These are phyloP conservation scores for Gastracanthus pulcherrimus DNA, from an alignment of 2,888 invertebrate genomes.

Conservation along the genomic window DNA sequence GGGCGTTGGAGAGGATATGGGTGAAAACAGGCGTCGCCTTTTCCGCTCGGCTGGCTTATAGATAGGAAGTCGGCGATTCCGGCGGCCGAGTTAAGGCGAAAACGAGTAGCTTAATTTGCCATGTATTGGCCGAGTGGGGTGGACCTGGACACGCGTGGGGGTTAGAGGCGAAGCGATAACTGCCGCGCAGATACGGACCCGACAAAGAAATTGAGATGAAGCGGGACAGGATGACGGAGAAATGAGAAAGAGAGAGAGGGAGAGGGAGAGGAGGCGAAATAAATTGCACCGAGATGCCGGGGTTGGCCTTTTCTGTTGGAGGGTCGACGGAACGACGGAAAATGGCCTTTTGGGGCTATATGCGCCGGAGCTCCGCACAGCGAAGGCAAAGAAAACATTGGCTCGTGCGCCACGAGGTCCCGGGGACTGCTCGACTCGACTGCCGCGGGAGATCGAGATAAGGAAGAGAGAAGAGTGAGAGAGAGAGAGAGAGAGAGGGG, in stretches of 20 bases:
- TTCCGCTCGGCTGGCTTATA: constrained; percentile 38
- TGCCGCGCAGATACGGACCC: neutral
- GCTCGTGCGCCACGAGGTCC: constrained; percentile 39
- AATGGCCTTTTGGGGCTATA: constrained; percentile 40
- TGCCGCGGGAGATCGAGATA: constrained; percentile 59
- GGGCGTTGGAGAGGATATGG: neutral
- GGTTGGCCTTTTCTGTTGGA: constrained; percentile 18
- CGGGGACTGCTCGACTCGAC: no score
- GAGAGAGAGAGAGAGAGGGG: no score
- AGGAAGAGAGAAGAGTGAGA: constrained; percentile 39
- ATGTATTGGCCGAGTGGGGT: constrained; percentile 6
- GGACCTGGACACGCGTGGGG: neutral
- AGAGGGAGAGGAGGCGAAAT: neutral
- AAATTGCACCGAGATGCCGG: neutral
- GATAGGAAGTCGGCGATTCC: constrained; percentile 45
- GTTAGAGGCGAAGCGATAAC: constrained; percentile 4
- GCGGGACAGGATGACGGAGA: neutral
- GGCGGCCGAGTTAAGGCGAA: constrained; percentile 41
- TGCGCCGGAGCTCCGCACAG: no score
- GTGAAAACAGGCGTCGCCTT: neutral
- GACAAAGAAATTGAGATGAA: constrained; percentile 31
- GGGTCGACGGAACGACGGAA: constrained; percentile 4
- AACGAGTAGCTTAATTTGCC: constrained; percentile 56
- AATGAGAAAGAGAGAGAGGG: neutral
- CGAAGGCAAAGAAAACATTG: constrained; percentile 47